A percentile compares a stretch with the other conserved stretches of the same genome.
These are phyloP conservation scores for Hozukius guyotensis DNA, from an alignment of 2,797 vertebrate genomes.

Conservation along the genomic window DNA sequence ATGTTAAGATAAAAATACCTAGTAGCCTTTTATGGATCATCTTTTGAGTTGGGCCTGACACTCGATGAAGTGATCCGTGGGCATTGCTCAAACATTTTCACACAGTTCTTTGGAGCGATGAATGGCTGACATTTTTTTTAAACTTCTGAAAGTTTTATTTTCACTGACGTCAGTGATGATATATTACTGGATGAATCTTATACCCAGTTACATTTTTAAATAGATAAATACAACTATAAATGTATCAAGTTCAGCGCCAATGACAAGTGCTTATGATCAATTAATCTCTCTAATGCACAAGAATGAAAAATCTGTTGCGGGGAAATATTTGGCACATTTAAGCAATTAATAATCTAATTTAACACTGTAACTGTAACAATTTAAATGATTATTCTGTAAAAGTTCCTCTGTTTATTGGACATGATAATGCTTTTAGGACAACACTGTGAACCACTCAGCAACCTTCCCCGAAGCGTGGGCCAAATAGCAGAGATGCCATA, in stretches of 20 bases:
- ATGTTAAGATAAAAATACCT: constrained; percentile 86
- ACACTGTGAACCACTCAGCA: constrained; percentile 64
- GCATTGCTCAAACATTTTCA: constrained; percentile 40
- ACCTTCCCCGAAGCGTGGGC: constrained; percentile 62
- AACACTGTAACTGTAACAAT: constrained; percentile 12
- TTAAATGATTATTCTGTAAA: constrained; percentile 30
- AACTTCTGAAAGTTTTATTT: neutral
- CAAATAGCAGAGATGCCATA: constrained; percentile 80
- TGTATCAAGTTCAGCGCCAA: neutral
- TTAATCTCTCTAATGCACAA: neutral
- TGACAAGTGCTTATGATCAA: neutral
- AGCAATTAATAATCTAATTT: constrained; percentile 23
- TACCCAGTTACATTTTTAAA: neutral
- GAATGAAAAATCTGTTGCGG: constrained; percentile 2
- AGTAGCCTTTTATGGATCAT: constrained; percentile 82
- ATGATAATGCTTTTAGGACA: constrained; percentile 61
- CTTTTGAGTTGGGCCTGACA: constrained; percentile 66
- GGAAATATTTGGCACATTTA: neutral
- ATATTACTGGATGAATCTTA: neutral
- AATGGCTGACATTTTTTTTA: neutral
- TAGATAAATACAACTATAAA: neutral
- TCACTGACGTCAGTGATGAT: neutral
- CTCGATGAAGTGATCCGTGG: constrained; percentile 55
- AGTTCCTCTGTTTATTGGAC: constrained; percentile 54
- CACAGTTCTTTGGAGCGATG: neutral